Conservation (phyloP, 2,888 invertebrate genomes). For the Apotomis capreana region DNA sequence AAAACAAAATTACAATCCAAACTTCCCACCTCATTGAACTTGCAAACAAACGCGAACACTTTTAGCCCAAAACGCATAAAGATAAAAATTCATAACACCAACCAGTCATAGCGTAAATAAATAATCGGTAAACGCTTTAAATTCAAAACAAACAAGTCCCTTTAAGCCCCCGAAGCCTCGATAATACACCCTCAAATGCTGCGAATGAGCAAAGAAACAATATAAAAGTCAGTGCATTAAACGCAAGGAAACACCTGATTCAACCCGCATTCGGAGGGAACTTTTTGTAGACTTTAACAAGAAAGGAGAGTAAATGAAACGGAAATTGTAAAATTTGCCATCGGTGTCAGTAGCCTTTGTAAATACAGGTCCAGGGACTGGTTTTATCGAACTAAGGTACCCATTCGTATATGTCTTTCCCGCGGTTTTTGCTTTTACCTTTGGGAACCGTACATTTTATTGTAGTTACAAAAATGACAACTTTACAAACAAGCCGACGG, state of each 20-base stretch:
- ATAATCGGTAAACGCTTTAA: constrained; percentile 32
- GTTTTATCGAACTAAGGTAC: neutral
- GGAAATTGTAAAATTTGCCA: constrained; percentile 30
- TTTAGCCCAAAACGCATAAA: neutral
- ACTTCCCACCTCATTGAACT: constrained; percentile 10
- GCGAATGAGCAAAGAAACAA: constrained; percentile 36
- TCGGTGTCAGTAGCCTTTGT: constrained; percentile 4
- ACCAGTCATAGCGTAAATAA: constrained; percentile 32
- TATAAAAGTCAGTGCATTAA: constrained; percentile 50
- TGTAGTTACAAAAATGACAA: too few relatives aligned
- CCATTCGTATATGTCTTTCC: neutral
- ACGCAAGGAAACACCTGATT: constrained; percentile 46
- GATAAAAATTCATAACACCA: constrained; percentile 32
- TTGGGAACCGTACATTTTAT: too few relatives aligned
- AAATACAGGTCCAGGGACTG: constrained; percentile 12
- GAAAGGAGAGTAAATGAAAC: constrained; percentile 31
- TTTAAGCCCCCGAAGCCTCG: constrained; percentile 27
- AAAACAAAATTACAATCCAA: neutral
- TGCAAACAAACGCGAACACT: constrained; percentile 2
- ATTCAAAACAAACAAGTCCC: constrained; percentile 33
- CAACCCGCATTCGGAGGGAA: constrained; percentile 47
- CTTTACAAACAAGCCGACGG: too few relatives aligned
- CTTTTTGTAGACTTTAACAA: constrained; percentile 41
- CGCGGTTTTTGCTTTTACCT: too few relatives aligned
- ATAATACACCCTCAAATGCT: constrained; percentile 30